Conservation (phyloP, 1,140 invertebrate genomes). For the Ruditapes philippinarum region DNA sequence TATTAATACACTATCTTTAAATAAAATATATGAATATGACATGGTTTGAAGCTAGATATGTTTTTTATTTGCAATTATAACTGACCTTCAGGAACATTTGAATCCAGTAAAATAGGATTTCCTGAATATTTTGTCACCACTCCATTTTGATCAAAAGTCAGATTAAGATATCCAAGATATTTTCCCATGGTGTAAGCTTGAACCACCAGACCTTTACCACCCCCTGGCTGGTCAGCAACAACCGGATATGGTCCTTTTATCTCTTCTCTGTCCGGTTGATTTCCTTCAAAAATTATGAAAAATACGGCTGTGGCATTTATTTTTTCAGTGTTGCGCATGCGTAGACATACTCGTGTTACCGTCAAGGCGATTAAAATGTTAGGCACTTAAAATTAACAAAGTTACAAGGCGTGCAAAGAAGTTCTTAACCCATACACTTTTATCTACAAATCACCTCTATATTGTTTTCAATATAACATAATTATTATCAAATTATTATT, state of each 20-base stretch:
- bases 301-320: no score
- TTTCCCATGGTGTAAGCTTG: slow-evolving; percentile 97
- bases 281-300: slow-evolving; percentile 86
- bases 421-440: no score
- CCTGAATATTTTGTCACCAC: slow-evolving; percentile 91
- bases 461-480: no score
- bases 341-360: no score
- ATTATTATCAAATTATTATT: no score
- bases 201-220: slow-evolving; percentile 93
- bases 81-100: slow-evolving; percentile 87
- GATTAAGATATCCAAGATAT: slow-evolving; percentile 93
- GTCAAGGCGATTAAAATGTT: no score
- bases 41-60: not conserved
- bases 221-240: slow-evolving; percentile 90
- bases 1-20: not conserved
- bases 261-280: slow-evolving; percentile 90
- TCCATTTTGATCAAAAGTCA: slow-evolving; percentile 92
- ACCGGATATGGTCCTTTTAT: slow-evolving; percentile 93
- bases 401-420: no score
- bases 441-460: no score
- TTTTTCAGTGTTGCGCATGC: no score
- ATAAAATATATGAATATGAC: not conserved
- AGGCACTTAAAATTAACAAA: no score
- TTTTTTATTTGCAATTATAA: not conserved
- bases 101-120: slow-evolving; percentile 93